Conservation (phyloP, 2,797 vertebrate species). For the Enteromius afrohamiltoni region DNA sequence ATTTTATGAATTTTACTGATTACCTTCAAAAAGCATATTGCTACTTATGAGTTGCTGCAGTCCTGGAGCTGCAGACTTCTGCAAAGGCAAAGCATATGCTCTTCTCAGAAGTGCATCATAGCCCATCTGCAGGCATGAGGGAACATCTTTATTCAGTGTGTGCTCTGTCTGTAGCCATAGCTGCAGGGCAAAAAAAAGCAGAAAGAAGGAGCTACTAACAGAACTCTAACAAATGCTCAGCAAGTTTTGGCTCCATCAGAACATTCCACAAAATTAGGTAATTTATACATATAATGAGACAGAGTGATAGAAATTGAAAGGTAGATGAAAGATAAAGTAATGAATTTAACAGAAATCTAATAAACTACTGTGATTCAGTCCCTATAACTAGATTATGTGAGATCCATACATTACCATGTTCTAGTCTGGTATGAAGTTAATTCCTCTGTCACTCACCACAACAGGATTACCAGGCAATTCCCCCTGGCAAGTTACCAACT, state of each 20-base stretch:
- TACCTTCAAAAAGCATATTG: neutral
- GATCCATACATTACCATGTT: slow-evolving; percentile 39
- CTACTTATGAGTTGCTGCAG: neutral
- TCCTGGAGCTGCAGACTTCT: slow-evolving; percentile 39
- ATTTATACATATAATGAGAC: slow-evolving; percentile 2
- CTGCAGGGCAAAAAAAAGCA: slow-evolving; percentile 23
- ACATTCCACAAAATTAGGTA: neutral
- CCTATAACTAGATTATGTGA: slow-evolving; percentile 55
- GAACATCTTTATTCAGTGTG: slow-evolving; percentile 32
- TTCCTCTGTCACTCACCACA: slow-evolving; percentile 48
- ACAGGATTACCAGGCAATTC: slow-evolving; percentile 38
- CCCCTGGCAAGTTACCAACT: slow-evolving; percentile 10
- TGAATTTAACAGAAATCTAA: slow-evolving; percentile 29
- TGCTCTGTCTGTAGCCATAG: slow-evolving; percentile 23
- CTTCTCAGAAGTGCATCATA: slow-evolving; percentile 35
- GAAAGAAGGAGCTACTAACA: slow-evolving; percentile 1
- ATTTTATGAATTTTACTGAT: neutral
- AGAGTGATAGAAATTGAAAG: slow-evolving; percentile 2
- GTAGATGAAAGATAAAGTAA: neutral
- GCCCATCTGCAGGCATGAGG: slow-evolving; percentile 37
- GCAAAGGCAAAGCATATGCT: slow-evolving; percentile 49
- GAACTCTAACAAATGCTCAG: slow-evolving; percentile 4
- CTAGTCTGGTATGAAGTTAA: slow-evolving; percentile 31
- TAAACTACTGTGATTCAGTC: slow-evolving; percentile 54
- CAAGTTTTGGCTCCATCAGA: slow-evolving; percentile 9